Evolutionary conservation across 2,797 vertebrate genomes (phyloP).

Genomic region (Sciurus vulgaris): DNA sequence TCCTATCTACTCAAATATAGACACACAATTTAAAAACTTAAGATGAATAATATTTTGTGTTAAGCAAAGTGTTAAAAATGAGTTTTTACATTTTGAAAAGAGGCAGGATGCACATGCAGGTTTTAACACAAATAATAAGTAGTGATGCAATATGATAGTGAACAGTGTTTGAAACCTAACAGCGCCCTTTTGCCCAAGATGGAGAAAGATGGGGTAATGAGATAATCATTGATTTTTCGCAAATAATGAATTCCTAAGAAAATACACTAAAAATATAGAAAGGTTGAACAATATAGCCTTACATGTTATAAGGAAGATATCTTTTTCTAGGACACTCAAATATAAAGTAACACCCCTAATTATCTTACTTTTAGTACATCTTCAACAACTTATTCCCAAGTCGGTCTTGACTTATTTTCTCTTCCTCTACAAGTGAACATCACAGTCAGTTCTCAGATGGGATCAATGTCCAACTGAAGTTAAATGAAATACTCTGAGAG

Average conservation of each 20-base stretch:
- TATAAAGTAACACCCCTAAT: background rate
- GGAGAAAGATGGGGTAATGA: background rate
- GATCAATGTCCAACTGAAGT: background rate
- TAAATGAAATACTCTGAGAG: background rate
- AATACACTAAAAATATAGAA: background rate
- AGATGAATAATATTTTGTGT: background rate
- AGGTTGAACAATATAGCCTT: background rate
- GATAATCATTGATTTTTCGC: background rate
- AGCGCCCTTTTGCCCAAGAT: background rate
- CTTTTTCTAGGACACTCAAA: background rate
- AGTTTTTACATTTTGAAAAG: constrained; percentile 29
- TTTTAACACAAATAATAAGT: constrained; percentile 5
- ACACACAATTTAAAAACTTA: background rate
- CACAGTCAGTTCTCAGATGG: background rate
- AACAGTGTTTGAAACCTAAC: background rate
- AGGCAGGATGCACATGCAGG: background rate
- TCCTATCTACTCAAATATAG: background rate
- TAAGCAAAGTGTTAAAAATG: background rate
- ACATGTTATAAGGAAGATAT: background rate
- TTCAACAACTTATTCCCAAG: background rate
- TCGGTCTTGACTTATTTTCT: background rate
- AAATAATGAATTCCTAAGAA: constrained; percentile 3
- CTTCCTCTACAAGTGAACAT: background rate
- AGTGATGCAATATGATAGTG: background rate
- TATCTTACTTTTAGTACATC: background rate